Base-by-base conservation (phyloP, 2,888 invertebrate species). In the Drosophila suboccidentalis region DNA sequence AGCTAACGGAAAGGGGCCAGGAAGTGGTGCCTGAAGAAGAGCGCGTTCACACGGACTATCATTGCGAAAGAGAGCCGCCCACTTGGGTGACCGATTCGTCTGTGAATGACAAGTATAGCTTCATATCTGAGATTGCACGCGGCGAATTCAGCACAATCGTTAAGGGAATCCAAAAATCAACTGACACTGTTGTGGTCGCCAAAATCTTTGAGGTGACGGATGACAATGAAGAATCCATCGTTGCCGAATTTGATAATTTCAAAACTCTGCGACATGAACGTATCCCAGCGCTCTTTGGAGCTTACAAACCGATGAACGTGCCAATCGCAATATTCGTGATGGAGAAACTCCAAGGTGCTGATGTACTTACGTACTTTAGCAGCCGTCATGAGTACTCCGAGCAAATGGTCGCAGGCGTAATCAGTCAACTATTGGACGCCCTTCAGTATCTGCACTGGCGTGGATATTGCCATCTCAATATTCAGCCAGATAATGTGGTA, bases 381-480 rank as follows among this genome's bases (percentile, higher is more conserved):
- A 97, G 96, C 82, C 95, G 96, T 55, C 97, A 98, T 91, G 97
- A 97, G 85, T 99, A 98, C 93, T 95, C 96, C 0, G 99, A 99
- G 92, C 97, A 98, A 92, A 96, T 96, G 92, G 97, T 99, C 0
- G 96, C 97, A 0, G 95, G 95, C 1, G 96, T 98, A 26, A 95
- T 98, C 44, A 95, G 95, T 3, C 99, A 99, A 93, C 93, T 98
- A 0, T 93, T 98, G 63, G 97, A 98, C 90, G 98, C 96, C 1
- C 93, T 99, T 0, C 98, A 98, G 93, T 99, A 98, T 92, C 93
- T 99, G 43, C 99, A 99, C 92, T 98, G 98, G 97, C 94, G 97
- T 86, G 98, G 98, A 3, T 95, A 96, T 80, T 96, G 97, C 82
- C 97, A 98, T 92, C 93, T 98, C 71, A 97, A 98, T 92, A 94